Evolutionary conservation across 2,113 vertebrate species (phyloP), one percentile per base, ranked within the genome.

Genomic region (Pipra filicauda): DNA sequence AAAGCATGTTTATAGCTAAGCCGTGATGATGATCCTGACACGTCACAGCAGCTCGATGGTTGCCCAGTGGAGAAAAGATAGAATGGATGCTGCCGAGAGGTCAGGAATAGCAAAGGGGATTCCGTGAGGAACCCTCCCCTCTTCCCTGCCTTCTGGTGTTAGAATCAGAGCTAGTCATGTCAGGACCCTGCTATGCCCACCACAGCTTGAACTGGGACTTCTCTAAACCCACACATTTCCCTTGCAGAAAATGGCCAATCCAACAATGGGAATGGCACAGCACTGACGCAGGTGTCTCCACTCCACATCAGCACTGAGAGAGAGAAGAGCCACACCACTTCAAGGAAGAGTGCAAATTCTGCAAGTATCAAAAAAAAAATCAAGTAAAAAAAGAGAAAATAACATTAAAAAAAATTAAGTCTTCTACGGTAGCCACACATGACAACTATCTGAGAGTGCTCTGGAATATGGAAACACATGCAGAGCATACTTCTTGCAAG

Each of bases 31-130:
- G 70, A 44, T 4, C 52, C 21, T 0, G 30, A 75, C 1, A 4
- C n/a, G 13, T 31, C 54, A 72, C 85, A 89, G 74, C 74, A 89
- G 61, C 66, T 21, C 0, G 0, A 15, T 0, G 1, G 37, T 6
- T 71, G 30, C 57, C 55, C 81, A 65, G 30, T 59, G 43, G 57
- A 91, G 70, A 66, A 65, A 55, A 51, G 59, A 58, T 2, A 49
- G 14, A 39, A 37, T 1, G 30, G 61, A 85, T 85, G 66, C n/a
- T 44, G 48, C 74, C 35, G 39, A 74, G 41, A 82, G n/a, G 39
- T 51, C 57, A 87, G 66, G 33, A 89, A 85, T 17, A 78, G 61
- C 65, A 75, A 81, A 81, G 24, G 26, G n/a, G 16, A 72, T 75
- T 80, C 73, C 52, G 33, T 0, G 1, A 91, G 31, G 52, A 88